Percentiles rank a stretch among this genome's conserved stretches.
Conservation (phyloP, 2,797 vertebrate genomes). For the Echiichthys vipera region DNA sequence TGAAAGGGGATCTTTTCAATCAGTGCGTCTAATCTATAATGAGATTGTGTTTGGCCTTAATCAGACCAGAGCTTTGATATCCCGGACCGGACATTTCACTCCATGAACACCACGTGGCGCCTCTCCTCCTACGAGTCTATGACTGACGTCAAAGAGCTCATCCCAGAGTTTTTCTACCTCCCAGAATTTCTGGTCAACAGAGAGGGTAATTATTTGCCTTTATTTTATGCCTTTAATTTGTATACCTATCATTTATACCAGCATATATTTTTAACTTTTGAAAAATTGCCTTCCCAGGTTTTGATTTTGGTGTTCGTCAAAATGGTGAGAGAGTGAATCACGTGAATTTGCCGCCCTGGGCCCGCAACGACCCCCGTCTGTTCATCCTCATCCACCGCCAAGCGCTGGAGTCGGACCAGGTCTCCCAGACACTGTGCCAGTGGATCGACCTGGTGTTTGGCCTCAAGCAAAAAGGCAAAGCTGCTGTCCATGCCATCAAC, state of each 20-base stretch:
- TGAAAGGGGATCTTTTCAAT: slow-evolving; percentile 76
- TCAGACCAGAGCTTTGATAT: slow-evolving; percentile 99
- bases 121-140: slow-evolving; percentile 98
- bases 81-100: slow-evolving; percentile 99
- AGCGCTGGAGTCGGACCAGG: slow-evolving; percentile 95
- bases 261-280: background rate
- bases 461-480: slow-evolving; percentile 98
- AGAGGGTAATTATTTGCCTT: slow-evolving; percentile 87
- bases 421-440: slow-evolving; percentile 97
- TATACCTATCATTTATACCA: background rate
- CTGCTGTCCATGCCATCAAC: slow-evolving; percentile 97
- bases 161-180: slow-evolving; percentile 99
- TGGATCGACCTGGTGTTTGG: slow-evolving; percentile 99
- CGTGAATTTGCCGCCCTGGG: slow-evolving; percentile 97
- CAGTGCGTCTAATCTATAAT: slow-evolving; percentile 73
- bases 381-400: slow-evolving; percentile 98
- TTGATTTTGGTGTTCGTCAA: slow-evolving; percentile 98
- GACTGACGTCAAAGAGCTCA: slow-evolving; percentile 99
- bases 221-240: background rate
- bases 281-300: slow-evolving; percentile 87
- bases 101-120: slow-evolving; percentile 98
- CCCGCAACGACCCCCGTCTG: slow-evolving; percentile 95
- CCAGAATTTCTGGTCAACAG: slow-evolving; percentile 98
- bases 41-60: slow-evolving; percentile 68
- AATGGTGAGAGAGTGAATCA: slow-evolving; percentile 97